phyloP scores from a whole-genome alignment of 2,888 invertebrate genomes.

The Chrysomela aeneicollis region DNA sequence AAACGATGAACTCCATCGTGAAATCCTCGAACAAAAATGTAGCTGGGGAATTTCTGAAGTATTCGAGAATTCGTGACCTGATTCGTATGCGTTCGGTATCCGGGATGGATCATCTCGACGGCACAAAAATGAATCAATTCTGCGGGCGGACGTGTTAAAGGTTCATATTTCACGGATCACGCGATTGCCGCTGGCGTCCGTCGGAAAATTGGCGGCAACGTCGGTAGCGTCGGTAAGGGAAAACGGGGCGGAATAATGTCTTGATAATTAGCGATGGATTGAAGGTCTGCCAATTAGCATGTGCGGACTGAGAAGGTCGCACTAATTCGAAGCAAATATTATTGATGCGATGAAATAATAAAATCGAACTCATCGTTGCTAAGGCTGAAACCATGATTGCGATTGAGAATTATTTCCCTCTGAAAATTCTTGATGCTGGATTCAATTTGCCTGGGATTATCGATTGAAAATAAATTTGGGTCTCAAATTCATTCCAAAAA shows the following conservation, averaged over 20 bases:
- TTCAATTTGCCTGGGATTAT: too few species aligned
- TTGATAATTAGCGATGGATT: slow-evolving; percentile 46
- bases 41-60: too few species aligned
- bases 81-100: slow-evolving; percentile 3
- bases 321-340: too few species aligned
- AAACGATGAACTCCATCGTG: too few species aligned
- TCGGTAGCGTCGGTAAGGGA: slow-evolving; percentile 6
- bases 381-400: too few species aligned
- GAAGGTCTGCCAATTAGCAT: slow-evolving; percentile 41
- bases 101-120: slow-evolving; percentile 20
- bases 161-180: slow-evolving; percentile 43
- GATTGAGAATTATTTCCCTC: too few species aligned
- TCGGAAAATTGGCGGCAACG: slow-evolving; percentile 30
- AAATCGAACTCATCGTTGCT: too few species aligned
- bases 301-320: slow-evolving; percentile 23
- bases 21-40: too few species aligned
- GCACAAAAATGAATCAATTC: slow-evolving; percentile 31
- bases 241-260: slow-evolving; percentile 38
- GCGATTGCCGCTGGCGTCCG: slow-evolving; percentile 35
- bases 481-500: too few species aligned
- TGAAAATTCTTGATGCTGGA: too few species aligned
- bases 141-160: slow-evolving; percentile 33
- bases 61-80: neutral
- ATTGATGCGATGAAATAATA: too few species aligned
- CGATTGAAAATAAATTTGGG: too few species aligned